Evolutionary conservation across 37 sponge, comb jelly and placozoan genomes (phyloP).

Genomic region (Cliona cf. orientalis): DNA sequence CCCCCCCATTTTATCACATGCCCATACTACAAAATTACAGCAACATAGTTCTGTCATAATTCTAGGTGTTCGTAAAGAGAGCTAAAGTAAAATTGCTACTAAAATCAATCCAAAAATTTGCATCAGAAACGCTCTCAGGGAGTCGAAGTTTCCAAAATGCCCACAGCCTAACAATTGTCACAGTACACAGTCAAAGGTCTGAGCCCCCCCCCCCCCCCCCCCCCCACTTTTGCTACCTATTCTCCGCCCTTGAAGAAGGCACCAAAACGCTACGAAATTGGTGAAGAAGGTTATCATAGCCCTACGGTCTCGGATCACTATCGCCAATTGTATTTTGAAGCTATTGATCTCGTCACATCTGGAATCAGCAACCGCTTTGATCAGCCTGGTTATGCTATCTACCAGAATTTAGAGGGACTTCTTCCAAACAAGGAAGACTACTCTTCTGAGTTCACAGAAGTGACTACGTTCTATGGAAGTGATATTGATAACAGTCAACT

Average conservation of each 20-base stretch:
- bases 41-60: no score
- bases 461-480: slow-evolving; percentile 10
- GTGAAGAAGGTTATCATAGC: slow-evolving; percentile 34
- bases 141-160: no score
- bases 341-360: slow-evolving; percentile 46
- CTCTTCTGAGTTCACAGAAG: slow-evolving; percentile 5
- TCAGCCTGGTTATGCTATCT: slow-evolving; percentile 58
- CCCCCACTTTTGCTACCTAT: no score
- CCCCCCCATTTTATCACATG: no score
- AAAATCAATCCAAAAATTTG: no score
- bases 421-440: slow-evolving; percentile 14
- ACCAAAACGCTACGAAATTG: slow-evolving; percentile 17
- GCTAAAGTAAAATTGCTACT: no score
- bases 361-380: slow-evolving; percentile 38
- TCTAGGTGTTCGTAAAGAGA: no score
- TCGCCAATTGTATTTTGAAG: slow-evolving; percentile 65
- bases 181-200: no score
- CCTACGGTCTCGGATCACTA: slow-evolving; percentile 60
- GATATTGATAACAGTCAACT: slow-evolving; percentile 25
- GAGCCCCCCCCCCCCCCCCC: no score
- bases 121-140: no score
- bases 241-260: slow-evolving; percentile 37
- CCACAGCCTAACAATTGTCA: no score
- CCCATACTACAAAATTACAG: no score
- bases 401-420: slow-evolving; percentile 43